These are phyloP conservation scores for Platyrinchus mystaceus DNA, from an alignment of 2,797 vertebrate species.

Conservation along the genomic window DNA sequence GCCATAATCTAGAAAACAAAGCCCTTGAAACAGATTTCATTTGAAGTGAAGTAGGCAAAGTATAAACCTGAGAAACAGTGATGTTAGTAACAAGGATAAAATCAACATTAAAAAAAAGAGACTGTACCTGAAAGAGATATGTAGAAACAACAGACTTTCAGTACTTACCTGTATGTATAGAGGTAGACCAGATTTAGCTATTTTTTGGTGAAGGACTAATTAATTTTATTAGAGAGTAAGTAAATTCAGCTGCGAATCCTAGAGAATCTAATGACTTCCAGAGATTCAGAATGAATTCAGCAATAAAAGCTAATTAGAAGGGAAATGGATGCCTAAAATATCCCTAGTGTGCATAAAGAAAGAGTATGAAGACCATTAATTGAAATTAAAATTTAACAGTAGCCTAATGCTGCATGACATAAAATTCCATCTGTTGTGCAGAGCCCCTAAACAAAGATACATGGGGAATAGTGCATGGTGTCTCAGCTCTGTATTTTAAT, in stretches of 20 bases:
- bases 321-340: slow-evolving; percentile 77
- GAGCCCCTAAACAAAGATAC: slow-evolving; percentile 66
- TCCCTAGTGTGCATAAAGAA: slow-evolving; percentile 73
- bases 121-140: not conserved
- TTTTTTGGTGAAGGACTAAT: slow-evolving; percentile 44
- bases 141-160: not conserved
- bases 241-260: slow-evolving; percentile 75
- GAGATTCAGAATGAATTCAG: slow-evolving; percentile 77
- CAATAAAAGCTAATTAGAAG: slow-evolving; percentile 80
- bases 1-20: not conserved
- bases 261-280: slow-evolving; percentile 78
- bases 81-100: not conserved
- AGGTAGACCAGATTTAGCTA: not conserved
- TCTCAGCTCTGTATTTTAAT: slow-evolving; percentile 47
- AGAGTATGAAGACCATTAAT: slow-evolving; percentile 79
- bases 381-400: slow-evolving; percentile 83
- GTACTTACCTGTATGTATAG: not conserved
- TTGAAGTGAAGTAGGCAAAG: not conserved
- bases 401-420: slow-evolving; percentile 76
- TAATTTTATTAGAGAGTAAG: slow-evolving; percentile 74
- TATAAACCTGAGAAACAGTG: not conserved
- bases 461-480: slow-evolving; percentile 33
- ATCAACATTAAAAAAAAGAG: not conserved
- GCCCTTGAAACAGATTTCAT: not conserved
- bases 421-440: slow-evolving; percentile 78